Evolutionary conservation across 2,888 invertebrate genomes (phyloP).

Genomic region (Netelia virgata): DNA sequence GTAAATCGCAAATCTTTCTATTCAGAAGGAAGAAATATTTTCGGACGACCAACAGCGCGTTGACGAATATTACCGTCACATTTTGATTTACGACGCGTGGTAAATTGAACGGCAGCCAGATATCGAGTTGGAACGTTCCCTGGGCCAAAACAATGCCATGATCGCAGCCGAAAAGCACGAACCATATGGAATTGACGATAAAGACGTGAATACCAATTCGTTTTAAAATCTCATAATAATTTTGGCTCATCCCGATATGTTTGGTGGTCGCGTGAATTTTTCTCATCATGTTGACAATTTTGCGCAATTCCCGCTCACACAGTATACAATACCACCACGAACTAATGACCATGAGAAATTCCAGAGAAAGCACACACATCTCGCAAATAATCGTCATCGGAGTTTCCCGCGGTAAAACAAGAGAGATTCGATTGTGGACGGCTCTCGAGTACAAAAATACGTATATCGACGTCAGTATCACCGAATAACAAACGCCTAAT

Average conservation of each 20-base stretch:
- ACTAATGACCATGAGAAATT: slow-evolving; percentile 53
- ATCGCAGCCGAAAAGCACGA: slow-evolving; percentile 19
- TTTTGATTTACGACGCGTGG: slow-evolving; percentile 50
- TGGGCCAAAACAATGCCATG: slow-evolving; percentile 3
- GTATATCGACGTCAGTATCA: slow-evolving; percentile 35
- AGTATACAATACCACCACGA: slow-evolving; percentile 42
- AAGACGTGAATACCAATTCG: slow-evolving; percentile 31
- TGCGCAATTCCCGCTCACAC: slow-evolving; percentile 8
- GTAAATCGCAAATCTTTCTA: slow-evolving; percentile 28
- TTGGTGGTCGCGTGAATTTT: slow-evolving; percentile 16
- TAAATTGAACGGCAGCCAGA: slow-evolving; percentile 47
- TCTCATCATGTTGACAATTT: slow-evolving; percentile 28
- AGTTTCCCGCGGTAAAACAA: slow-evolving; percentile 50
- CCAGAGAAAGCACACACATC: slow-evolving; percentile 58
- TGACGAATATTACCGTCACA: slow-evolving; percentile 44
- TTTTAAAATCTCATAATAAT: slow-evolving; percentile 5
- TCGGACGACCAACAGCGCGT: slow-evolving; percentile 45
- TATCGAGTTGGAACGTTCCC: neutral
- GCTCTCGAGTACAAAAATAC: slow-evolving; percentile 22
- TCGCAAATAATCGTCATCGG: slow-evolving; percentile 56
- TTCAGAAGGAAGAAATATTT: slow-evolving; percentile 57
- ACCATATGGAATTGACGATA: slow-evolving; percentile 31
- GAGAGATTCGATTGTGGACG: slow-evolving; percentile 35
- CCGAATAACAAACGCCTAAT: slow-evolving; percentile 51
- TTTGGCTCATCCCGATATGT: slow-evolving; percentile 34